phyloP scores from a whole-genome alignment of 2,113 vertebrate genomes.

The Physeter macrocephalus region DNA sequence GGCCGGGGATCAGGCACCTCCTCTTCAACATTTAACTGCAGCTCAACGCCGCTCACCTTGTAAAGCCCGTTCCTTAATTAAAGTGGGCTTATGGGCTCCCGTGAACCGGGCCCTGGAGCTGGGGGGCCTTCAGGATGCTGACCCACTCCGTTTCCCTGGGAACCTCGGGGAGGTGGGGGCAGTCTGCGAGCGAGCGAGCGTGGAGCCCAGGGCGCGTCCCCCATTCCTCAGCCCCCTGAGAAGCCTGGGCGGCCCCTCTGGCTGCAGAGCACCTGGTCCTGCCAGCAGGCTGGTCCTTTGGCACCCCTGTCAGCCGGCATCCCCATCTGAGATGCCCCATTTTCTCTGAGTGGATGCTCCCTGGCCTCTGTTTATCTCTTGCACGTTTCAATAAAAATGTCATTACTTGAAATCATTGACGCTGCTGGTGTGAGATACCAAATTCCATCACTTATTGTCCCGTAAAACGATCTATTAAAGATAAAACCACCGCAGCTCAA shows the following conservation, averaged over 20 bases:
- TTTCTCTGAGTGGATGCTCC: constrained; percentile 40
- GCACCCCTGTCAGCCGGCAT: accelerated
- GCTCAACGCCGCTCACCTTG: background rate
- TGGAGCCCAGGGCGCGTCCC: accelerated
- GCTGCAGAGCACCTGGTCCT: background rate
- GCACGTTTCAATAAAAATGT: constrained; percentile 63
- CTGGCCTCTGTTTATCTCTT: constrained; percentile 58
- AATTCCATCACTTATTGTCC: constrained; percentile 57
- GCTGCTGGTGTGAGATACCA: constrained; percentile 57
- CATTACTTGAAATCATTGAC: constrained; percentile 67
- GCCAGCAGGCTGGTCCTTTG: background rate
- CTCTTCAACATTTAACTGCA: background rate
- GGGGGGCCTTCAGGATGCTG: background rate
- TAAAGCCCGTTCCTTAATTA: background rate
- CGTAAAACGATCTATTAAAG: constrained; percentile 62
- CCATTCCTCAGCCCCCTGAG: accelerated
- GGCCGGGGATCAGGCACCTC: background rate
- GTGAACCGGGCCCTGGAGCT: background rate
- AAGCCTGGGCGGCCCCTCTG: background rate
- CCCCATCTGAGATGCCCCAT: background rate
- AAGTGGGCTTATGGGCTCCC: background rate
- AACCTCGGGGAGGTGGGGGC: background rate
- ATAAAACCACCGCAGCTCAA: constrained; percentile 44
- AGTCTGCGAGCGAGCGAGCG: accelerated
- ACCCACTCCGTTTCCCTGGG: background rate